phyloP scores from a whole-genome alignment of 2,888 invertebrate genomes.

The Dasypogon diadema region DNA sequence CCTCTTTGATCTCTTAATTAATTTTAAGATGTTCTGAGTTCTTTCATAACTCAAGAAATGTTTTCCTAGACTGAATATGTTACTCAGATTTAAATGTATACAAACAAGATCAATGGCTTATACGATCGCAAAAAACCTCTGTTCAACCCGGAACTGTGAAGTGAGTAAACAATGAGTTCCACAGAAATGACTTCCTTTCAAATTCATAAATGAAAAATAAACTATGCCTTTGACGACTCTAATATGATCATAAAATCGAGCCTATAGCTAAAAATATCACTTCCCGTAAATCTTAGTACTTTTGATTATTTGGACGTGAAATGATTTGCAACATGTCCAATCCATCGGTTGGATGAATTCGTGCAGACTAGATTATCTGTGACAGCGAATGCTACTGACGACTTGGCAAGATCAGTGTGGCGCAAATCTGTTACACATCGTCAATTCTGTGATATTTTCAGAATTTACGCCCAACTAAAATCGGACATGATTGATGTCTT shows the following conservation, averaged over 20 bases:
- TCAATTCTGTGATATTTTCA: not conserved
- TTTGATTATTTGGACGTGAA: constrained; percentile 41
- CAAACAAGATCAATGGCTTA: constrained; percentile 24
- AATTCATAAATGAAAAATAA: constrained; percentile 7
- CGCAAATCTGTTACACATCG: not conserved
- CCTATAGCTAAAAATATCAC: constrained; percentile 31
- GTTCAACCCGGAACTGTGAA: not conserved
- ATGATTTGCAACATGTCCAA: constrained; percentile 39
- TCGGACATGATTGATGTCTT: not conserved
- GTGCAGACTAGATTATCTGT: no score
- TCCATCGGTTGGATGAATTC: no score
- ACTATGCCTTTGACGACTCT: constrained; percentile 4
- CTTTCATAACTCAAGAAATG: constrained; percentile 17
- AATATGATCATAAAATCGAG: constrained; percentile 30
- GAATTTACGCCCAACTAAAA: not conserved
- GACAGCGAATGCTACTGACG: not conserved
- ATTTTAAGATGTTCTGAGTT: not conserved
- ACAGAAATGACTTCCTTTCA: constrained; percentile 32
- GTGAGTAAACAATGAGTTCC: constrained; percentile 23
- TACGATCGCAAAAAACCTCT: not conserved
- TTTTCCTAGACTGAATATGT: not conserved
- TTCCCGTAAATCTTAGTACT: not conserved
- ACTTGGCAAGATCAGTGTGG: constrained; percentile 15
- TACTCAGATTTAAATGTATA: constrained; percentile 5
- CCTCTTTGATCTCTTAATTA: constrained; percentile 14